Evolutionary conservation across 2,797 vertebrate genomes (phyloP), one percentile per base, ranked within the genome.

Genomic region (Cirrhinus mrigala): DNA sequence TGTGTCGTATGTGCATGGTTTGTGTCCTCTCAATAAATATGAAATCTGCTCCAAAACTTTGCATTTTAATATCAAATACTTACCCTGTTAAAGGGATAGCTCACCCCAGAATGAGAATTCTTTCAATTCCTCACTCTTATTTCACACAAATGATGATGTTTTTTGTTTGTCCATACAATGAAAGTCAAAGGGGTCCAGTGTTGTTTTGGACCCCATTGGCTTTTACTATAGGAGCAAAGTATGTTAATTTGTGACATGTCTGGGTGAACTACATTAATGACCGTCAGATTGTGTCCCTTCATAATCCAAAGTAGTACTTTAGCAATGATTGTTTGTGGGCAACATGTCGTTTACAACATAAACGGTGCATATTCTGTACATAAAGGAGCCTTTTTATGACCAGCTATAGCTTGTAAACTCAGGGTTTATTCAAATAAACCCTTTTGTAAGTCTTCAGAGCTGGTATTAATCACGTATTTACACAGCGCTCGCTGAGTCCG

Each of bases 11-110:
- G 81, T 90, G 90, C 88, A 89, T 89, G 87, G 79, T 76, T 56
- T 68, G 50, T 80, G 66, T 80, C 84, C 71, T 87, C 74, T 82
- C n/a, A 89, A 90, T 90, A 90, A 90, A 90, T 85, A 82, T 87
- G 77, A 80, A 74, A 54, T 74, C 22, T 73, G 29, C 29, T 85
- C 68, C 44, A 50, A 33, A 74, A 20, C 44, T 62, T 62, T 64
- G 77, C 77, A n/a, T 56, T 37, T 79, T 79, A 48, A 44, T 58
- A 40, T 58, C 22, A 77, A 79, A 18, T 46, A 18, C n/a, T 62
- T 46, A 24, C 22, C 75, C 33, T 40, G 0, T 24, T 77, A 44
- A 77, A 62, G 10, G 75, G 74, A 78, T 62, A 27, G 56, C 62
- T 78, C 33, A 62, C 76, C 33, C 33, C 44, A 60, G 37, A 56